phyloP scores from a whole-genome alignment of 2,888 invertebrate genomes.

The Notodonta ziczac region DNA sequence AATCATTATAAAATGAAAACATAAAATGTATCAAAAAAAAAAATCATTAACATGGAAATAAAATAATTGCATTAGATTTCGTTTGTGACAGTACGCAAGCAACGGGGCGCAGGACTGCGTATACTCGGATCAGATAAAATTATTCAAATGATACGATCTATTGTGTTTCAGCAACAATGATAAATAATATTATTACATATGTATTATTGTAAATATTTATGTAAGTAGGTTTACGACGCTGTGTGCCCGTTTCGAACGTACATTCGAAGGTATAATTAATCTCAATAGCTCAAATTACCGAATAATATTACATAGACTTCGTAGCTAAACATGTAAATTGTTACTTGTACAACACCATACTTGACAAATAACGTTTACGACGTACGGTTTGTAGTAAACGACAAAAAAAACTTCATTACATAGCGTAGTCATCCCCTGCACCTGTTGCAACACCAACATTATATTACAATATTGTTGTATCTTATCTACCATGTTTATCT shows the following conservation, averaged over 20 bases:
- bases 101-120: conserved; percentile 50
- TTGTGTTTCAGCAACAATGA: conserved; percentile 81
- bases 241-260: conserved; percentile 24
- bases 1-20: no score
- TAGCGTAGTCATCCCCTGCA: no score
- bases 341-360: no score
- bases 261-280: conserved; percentile 15
- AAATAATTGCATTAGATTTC: background rate
- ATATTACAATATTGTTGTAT: no score
- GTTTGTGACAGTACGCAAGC: conserved; percentile 31
- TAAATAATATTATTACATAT: conserved; percentile 78
- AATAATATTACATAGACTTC: background rate
- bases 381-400: no score
- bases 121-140: conserved; percentile 79
- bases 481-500: no score
- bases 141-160: conserved; percentile 83
- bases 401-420: no score
- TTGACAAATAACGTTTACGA: no score
- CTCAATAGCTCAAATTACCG: background rate
- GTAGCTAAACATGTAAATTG: no score
- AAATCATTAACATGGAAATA: no score
- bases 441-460: no score
- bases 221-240: conserved; percentile 66
- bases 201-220: conserved; percentile 74
- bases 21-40: no score